Evolutionary conservation across 2,888 invertebrate species (phyloP), one percentile per base, ranked within the genome.

Genomic region (Meliscaeva auricollis): DNA sequence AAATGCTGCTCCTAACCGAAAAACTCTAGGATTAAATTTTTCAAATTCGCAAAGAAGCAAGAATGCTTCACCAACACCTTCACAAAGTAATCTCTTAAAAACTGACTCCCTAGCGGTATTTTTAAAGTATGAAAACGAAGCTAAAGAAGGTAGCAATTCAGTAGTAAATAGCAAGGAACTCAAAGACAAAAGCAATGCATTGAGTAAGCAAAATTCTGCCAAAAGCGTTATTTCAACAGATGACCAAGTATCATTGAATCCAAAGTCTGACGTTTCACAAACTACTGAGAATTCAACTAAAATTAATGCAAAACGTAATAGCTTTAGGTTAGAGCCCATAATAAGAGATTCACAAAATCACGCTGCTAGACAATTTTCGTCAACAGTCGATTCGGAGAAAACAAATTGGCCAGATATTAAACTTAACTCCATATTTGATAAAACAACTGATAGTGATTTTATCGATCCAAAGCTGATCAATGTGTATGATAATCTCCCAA

Each of bases 401-500:
- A 48, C n/a, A 6, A 17, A 56, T 1, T 87, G 84, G 4, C 87
- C 89, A 48, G 85, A 89, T 15, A 89, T 90, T 13, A 90, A 89
- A 64, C 87, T 90, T 41, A 89, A 89, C 73, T 87, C 88, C 60
- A 89, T 89, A 9, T 89, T 88, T 60, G 89, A 79, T 26, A 83
- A 73, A 58, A 80, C 68, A 87, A 93, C 93, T 52, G 87, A 87
- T 26, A 82, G 88, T 35, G 93, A 93, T 90, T 89, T 93, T 92
- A 92, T 94, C 91, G 92, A 94, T 88, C 94, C 94, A 9, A 94
- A 94, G 88, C 92, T 95, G 77, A 95, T 95, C 77, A 95, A 96
- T 90, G 94, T 94, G 91, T 94, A 94, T 90, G 95, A 95, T 90
- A 95, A 95, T 92, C 92, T 95, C 64, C 94, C 95, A 17, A 94